Evolutionary conservation across 2,113 vertebrate species (phyloP).

Genomic region (Pelecanoides urinatrix): DNA sequence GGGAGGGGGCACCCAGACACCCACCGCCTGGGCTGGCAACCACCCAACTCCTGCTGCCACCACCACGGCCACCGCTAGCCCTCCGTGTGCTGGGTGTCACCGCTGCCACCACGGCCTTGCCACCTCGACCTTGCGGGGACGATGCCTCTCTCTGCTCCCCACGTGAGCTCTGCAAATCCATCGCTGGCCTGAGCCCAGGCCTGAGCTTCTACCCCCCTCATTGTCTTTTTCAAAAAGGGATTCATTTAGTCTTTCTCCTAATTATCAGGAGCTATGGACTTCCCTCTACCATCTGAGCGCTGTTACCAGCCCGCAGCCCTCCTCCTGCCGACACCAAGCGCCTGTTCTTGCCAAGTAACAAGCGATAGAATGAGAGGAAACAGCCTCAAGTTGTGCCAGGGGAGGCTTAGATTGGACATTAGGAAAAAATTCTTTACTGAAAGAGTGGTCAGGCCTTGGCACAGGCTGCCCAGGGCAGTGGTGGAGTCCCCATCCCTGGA

Average conservation of each 20-base stretch:
- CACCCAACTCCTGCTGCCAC: fast-evolving
- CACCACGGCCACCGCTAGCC: fast-evolving
- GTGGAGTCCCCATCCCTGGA: no score
- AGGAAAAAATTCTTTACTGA: no score
- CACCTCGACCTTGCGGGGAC: neutral
- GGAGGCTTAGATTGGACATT: no score
- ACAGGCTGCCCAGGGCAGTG: no score
- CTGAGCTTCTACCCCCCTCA: neutral
- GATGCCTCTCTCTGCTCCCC: neutral
- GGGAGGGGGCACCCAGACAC: neutral
- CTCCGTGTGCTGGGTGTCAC: fast-evolving
- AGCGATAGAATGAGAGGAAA: no score
- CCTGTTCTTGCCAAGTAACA: conserved; percentile 37
- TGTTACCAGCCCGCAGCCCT: neutral
- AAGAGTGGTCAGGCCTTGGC: no score
- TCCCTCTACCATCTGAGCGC: neutral
- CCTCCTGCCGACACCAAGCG: neutral
- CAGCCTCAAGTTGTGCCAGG: no score
- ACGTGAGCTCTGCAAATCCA: neutral
- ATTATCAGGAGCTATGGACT: neutral
- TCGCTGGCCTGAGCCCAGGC: neutral
- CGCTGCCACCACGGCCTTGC: fast-evolving
- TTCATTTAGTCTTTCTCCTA: neutral
- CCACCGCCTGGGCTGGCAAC: neutral
- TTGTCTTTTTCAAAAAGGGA: neutral